phyloP scores from a whole-genome alignment of 2,888 invertebrate species.

The Pristionchus maxplancki region DNA sequence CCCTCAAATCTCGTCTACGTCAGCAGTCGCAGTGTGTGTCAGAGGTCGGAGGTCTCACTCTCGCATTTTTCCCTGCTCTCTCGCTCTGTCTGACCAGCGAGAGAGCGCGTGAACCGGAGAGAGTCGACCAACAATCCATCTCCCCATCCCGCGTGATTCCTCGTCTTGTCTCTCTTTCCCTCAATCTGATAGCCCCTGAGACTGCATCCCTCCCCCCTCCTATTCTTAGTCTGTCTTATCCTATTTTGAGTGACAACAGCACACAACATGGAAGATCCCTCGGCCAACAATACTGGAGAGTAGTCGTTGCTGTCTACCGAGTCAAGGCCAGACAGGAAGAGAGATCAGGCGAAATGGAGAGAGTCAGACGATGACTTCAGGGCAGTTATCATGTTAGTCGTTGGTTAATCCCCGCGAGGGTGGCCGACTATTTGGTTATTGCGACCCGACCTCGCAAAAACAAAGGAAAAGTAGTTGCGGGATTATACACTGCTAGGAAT shows the following conservation, averaged over 20 bases:
- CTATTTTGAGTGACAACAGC: slow-evolving; percentile 12
- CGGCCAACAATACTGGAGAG: neutral
- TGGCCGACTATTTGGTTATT: slow-evolving; percentile 37
- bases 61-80: neutral
- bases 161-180: slow-evolving; percentile 1
- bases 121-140: neutral
- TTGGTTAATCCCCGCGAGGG: slow-evolving; percentile 23
- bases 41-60: neutral
- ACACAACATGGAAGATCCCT: slow-evolving; percentile 25
- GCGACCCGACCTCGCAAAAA: neutral
- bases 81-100: neutral
- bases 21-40: neutral
- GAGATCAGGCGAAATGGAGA: neutral
- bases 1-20: neutral
- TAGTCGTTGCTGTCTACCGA: neutral
- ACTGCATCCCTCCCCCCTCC: neutral
- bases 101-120: neutral
- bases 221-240: slow-evolving; percentile 41
- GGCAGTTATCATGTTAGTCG: slow-evolving; percentile 30
- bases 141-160: neutral
- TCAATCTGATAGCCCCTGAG: slow-evolving; percentile 32
- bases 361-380: neutral
- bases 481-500: neutral
- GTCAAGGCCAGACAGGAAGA: neutral
- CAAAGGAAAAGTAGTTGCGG: neutral